Percentiles rank a stretch among this genome's conserved stretches.
Conservation (phyloP, 2,113 vertebrate genomes). For the Apistogramma diplotaenia region DNA sequence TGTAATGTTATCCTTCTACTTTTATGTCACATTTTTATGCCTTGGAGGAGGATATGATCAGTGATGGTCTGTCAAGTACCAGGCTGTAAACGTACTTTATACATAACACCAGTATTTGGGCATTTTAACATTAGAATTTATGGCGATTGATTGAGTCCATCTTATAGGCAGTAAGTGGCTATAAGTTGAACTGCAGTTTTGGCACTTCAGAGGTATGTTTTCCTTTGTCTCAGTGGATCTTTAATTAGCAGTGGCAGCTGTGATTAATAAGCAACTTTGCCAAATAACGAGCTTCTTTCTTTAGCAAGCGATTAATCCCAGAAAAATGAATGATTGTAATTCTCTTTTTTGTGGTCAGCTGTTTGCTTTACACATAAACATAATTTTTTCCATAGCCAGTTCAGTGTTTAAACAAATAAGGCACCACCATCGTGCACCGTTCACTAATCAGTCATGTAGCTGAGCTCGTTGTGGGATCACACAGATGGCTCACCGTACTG, state of each 20-base stretch:
- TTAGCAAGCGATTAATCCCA: background rate
- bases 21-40: no score
- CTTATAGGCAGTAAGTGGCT: background rate
- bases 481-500: conserved; percentile 47
- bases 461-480: conserved; percentile 51
- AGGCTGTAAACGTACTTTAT: no score
- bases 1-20: no score
- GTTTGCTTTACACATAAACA: background rate
- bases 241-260: background rate
- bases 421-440: background rate
- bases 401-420: background rate
- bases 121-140: no score
- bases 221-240: background rate
- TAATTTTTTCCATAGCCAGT: background rate
- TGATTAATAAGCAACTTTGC: background rate
- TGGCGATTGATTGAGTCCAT: no score
- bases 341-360: background rate
- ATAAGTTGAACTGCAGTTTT: background rate
- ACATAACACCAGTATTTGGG: no score
- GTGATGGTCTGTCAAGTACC: no score
- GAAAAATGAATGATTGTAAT: background rate
- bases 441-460: conserved; percentile 24
- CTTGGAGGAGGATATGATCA: no score
- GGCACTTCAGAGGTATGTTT: background rate
- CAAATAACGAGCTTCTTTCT: background rate